phyloP scores from a whole-genome alignment of 2,888 invertebrate species.

The Brachylomia viminalis region DNA sequence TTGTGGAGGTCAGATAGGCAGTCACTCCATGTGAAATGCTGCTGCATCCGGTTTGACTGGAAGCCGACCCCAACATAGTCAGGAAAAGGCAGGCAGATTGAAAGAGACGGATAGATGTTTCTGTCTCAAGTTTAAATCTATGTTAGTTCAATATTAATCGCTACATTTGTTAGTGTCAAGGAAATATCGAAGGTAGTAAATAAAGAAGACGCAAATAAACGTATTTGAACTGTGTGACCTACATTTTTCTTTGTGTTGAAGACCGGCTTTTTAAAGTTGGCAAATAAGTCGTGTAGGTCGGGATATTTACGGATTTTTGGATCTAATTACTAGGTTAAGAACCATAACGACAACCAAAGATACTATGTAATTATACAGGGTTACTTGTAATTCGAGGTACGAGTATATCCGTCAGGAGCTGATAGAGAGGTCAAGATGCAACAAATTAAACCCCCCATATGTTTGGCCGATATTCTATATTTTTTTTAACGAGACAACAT shows the following conservation, averaged over 20 bases:
- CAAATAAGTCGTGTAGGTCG: neutral
- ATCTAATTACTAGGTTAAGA: no score
- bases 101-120: neutral
- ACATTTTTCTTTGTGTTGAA: conserved; percentile 10
- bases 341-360: no score
- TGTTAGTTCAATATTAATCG: conserved; percentile 35
- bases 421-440: no score
- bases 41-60: no score
- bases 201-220: neutral
- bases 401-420: no score
- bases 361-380: no score
- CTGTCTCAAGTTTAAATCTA: conserved; percentile 26
- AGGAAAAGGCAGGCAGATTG: neutral
- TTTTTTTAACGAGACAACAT: no score
- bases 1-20: neutral
- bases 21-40: neutral
- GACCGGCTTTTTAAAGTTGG: neutral
- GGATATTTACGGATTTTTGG: no score
- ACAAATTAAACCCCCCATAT: no score
- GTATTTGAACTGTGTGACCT: conserved; percentile 29
- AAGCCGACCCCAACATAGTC: neutral
- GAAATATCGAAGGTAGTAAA: conserved; percentile 15
- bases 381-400: no score
- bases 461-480: no score
- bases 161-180: conserved; percentile 31